Base-by-base conservation (phyloP, 37 sponge, comb jelly and placozoan species). In the Chondrilla cf. caribensis region DNA sequence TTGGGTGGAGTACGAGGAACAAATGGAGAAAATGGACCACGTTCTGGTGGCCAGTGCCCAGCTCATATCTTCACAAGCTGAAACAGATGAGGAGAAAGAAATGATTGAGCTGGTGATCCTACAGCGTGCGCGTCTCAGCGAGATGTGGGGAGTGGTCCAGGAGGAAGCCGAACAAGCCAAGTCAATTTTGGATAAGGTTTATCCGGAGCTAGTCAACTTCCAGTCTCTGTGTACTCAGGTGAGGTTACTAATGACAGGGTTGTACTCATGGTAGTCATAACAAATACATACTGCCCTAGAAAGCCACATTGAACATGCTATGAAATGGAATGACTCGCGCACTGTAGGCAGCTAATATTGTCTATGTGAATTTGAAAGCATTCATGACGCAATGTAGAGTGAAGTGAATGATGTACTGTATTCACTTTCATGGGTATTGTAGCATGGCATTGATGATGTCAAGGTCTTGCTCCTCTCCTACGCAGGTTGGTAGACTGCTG, bases 171-270 rank as follows among this genome's bases (percentile, higher is more conserved):
- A 82, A 9, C 55, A 86, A 19, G 66, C 71, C 58, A 83, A 70
- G 24, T 22, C 60, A 35, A 22, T 60, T 21, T 77, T 86, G 84
- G 84, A 83, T 36, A 58, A 1, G 15, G 78, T 86, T 3, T 21
- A 67, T 38, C 84, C 84, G 18, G 84, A 70, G 33, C 77, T 86
- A 78, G 90, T 62, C 38, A 28, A 5, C 76, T 47, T 78, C 24
- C 82, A 87, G 83, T 17, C 70, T 1, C 59, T 83, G 18, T 88
- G 88, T 44, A 71, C 75, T 3, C 73, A 83, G 58, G 83, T 84
- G 70, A 84, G 88, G 7, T 6, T 11, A 47, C 51, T 14, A 14
- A 11, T 47, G 9, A 47, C 51, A 47, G 9, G 11, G 9, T 47
- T 6, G 51, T 6, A 11, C 51, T 11, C 11, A 47, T 11, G 11